phyloP scores from a whole-genome alignment of 2,113 vertebrate species.

The Proterorhinus semilunaris region DNA sequence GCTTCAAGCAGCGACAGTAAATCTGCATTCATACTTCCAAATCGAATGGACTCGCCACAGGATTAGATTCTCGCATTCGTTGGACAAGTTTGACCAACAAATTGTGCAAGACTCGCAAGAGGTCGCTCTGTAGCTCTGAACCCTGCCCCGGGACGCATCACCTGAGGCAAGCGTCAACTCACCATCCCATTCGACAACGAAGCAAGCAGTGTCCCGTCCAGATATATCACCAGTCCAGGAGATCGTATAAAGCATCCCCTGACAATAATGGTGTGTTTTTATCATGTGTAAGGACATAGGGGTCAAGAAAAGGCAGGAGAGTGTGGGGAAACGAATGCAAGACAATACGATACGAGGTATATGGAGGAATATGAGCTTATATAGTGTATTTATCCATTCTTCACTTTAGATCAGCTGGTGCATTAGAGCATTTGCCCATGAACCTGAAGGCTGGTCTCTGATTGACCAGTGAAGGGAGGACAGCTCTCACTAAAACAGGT shows the following conservation, averaged over 20 bases:
- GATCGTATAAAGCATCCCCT: slow-evolving; percentile 2
- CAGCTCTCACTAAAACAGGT: too few relatives aligned
- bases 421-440: too few relatives aligned
- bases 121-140: slow-evolving; percentile 22
- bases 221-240: slow-evolving; percentile 14
- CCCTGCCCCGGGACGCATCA: slow-evolving; percentile 41
- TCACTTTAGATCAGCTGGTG: too few relatives aligned
- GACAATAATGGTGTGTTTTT: slow-evolving; percentile 12
- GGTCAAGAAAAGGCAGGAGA: background rate
- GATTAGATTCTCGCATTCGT: background rate
- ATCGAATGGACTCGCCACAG: background rate
- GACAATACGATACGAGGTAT: background rate
- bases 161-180: slow-evolving; percentile 25
- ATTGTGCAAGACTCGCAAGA: slow-evolving; percentile 27
- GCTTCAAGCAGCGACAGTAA: background rate
- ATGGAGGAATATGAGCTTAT: background rate
- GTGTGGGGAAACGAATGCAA: background rate
- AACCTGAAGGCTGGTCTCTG: too few relatives aligned
- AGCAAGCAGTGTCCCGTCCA: slow-evolving; percentile 13
- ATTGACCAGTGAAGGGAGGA: too few relatives aligned
- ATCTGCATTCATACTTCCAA: background rate
- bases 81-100: slow-evolving; percentile 22
- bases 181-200: slow-evolving; percentile 33
- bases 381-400: too few relatives aligned
- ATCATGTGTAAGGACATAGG: background rate